A percentile compares a stretch with the other conserved stretches of the same genome.
phyloP scores from a whole-genome alignment of 2,113 vertebrate species.

The Ceratotherium simum region DNA sequence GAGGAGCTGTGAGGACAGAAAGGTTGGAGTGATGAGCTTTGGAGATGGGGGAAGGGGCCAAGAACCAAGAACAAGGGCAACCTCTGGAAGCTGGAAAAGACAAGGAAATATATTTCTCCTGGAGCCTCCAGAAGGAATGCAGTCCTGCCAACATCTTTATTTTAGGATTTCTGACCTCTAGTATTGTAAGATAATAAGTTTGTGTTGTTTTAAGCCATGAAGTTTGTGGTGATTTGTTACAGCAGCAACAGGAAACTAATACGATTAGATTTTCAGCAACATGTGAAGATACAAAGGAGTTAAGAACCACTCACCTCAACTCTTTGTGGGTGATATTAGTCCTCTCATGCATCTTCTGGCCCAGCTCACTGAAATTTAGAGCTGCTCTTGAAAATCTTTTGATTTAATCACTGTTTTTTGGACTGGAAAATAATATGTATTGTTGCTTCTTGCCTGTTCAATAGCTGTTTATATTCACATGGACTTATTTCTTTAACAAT shows the following conservation, averaged over 20 bases:
- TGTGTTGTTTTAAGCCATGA: not conserved
- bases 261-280: not conserved
- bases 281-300: not conserved
- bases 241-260: not conserved
- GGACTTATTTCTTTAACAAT: slow-evolving; percentile 26
- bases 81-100: not conserved
- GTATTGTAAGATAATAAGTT: not conserved
- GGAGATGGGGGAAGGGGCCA: not conserved
- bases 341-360: not conserved
- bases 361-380: not conserved
- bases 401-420: slow-evolving; percentile 50
- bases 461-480: slow-evolving; percentile 10
- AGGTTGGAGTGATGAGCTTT: not conserved
- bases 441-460: not conserved
- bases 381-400: not conserved
- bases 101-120: not conserved
- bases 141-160: not conserved
- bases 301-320: not conserved
- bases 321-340: not conserved
- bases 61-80: not conserved
- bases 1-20: not conserved
- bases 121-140: not conserved
- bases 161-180: not conserved
- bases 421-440: not conserved
- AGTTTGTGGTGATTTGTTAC: not conserved